Evolutionary conservation across 2,888 invertebrate species (phyloP).

Genomic region (Chrysolina haemoptera): DNA sequence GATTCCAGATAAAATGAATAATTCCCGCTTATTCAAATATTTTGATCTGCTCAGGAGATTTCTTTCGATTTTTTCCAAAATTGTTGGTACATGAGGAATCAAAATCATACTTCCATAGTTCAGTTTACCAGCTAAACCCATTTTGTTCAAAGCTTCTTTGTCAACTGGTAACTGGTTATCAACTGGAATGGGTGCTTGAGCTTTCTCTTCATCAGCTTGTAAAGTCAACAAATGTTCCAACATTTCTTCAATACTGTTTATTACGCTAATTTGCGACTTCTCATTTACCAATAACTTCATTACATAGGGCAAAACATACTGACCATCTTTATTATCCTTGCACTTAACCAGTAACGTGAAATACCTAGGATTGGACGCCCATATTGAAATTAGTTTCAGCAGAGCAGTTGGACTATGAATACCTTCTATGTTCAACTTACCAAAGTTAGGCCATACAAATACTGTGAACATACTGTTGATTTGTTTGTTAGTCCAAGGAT

Average conservation of each 20-base stretch:
- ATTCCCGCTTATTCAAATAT: slow-evolving; percentile 78
- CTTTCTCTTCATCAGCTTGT: slow-evolving; percentile 74
- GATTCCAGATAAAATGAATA: slow-evolving; percentile 82
- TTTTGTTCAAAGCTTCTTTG: slow-evolving; percentile 58
- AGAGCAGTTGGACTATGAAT: slow-evolving; percentile 88
- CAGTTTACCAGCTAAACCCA: slow-evolving; percentile 69
- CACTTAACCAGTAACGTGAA: slow-evolving; percentile 80
- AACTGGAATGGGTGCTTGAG: slow-evolving; percentile 63
- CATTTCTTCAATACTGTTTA: slow-evolving; percentile 80
- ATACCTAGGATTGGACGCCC: slow-evolving; percentile 87
- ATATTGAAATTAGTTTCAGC: slow-evolving; percentile 83
- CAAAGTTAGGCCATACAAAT: slow-evolving; percentile 85
- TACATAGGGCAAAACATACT: slow-evolving; percentile 78
- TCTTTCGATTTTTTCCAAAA: slow-evolving; percentile 80
- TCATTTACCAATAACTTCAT: slow-evolving; percentile 81
- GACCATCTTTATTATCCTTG: slow-evolving; percentile 67
- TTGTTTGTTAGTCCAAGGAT: slow-evolving; percentile 80
- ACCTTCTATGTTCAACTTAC: slow-evolving; percentile 84
- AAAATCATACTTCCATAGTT: slow-evolving; percentile 84
- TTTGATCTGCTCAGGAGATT: slow-evolving; percentile 76
- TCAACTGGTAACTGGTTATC: slow-evolving; percentile 68
- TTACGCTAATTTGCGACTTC: slow-evolving; percentile 79
- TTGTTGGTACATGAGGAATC: slow-evolving; percentile 79
- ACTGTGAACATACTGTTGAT: slow-evolving; percentile 83
- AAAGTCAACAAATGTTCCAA: slow-evolving; percentile 82